A percentile compares a stretch with the other conserved stretches of the same genome.
Evolutionary conservation across 2,888 invertebrate genomes (phyloP).

Genomic region (Coenonympha arcania): DNA sequence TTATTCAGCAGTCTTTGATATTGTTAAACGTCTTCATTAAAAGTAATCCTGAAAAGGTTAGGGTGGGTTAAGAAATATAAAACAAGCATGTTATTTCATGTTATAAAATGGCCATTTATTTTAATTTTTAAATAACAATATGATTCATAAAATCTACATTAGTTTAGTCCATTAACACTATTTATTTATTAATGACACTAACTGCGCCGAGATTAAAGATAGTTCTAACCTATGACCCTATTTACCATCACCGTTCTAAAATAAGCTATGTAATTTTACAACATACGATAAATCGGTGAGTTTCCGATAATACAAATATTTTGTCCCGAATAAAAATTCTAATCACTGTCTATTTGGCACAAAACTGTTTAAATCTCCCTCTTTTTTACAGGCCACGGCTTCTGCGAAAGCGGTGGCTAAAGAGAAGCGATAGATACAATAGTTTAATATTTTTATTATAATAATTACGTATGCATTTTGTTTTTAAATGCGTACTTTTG

Average conservation of each 20-base stretch:
- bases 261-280: slow-evolving; percentile 37
- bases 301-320: slow-evolving; percentile 47
- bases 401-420: no score
- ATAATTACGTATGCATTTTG: no score
- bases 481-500: no score
- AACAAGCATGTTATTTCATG: slow-evolving; percentile 22
- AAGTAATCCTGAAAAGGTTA: no score
- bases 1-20: not conserved
- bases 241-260: slow-evolving; percentile 50
- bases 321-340: slow-evolving; percentile 69
- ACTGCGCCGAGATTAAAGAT: slow-evolving; percentile 48
- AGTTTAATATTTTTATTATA: no score
- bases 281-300: slow-evolving; percentile 58
- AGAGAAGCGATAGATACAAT: no score
- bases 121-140: slow-evolving; percentile 42
- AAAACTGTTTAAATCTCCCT: slow-evolving; percentile 45
- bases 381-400: no score
- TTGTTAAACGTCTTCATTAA: no score
- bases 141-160: slow-evolving; percentile 58
- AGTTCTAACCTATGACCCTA: slow-evolving; percentile 31
- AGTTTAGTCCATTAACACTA: slow-evolving; percentile 60
- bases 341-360: slow-evolving; percentile 65
- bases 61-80: slow-evolving; percentile 30
- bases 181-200: slow-evolving; percentile 45
- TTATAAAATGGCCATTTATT: slow-evolving; percentile 58